Percentiles rank a stretch among this genome's conserved stretches.
These are phyloP conservation scores for Ophiothrix spiculata DNA, from an alignment of 35 echinoderm and acorn worm genomes.

Conservation along the genomic window DNA sequence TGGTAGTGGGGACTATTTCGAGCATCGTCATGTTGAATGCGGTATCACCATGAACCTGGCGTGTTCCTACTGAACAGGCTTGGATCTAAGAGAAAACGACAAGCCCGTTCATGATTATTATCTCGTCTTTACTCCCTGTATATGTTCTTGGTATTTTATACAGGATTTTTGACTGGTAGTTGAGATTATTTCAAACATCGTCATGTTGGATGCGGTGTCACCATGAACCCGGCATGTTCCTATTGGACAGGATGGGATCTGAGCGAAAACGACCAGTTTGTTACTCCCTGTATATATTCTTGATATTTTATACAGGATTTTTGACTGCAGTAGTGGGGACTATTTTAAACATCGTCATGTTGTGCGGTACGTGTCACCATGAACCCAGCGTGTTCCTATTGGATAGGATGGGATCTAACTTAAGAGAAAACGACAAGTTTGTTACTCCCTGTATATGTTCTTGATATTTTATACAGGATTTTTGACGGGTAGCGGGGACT, in stretches of 20 bases:
- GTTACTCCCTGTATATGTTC: too few species aligned
- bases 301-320: too few species aligned
- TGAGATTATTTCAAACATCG: neutral
- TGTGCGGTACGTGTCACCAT: too few species aligned
- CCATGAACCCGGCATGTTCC: too few species aligned
- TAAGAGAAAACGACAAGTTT: too few species aligned
- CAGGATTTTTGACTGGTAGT: slow-evolving; percentile 1
- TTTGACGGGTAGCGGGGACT: neutral
- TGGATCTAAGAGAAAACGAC: too few species aligned
- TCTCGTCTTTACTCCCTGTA: too few species aligned
- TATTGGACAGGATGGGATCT: neutral
- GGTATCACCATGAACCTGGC: neutral
- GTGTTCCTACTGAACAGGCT: neutral
- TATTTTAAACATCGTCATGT: neutral
- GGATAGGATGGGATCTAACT: neutral
- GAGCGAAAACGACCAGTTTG: too few species aligned
- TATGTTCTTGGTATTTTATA: too few species aligned
- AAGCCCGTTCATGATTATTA: too few species aligned
- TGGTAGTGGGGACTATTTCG: neutral
- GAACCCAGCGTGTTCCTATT: neutral
- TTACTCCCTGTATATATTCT: too few species aligned
- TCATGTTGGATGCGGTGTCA: neutral
- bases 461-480: too few species aligned
- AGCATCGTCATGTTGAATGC: neutral
- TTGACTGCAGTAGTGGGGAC: neutral